phyloP scores from a whole-genome alignment of 1,140 invertebrate species.

The Heliconius himera region DNA sequence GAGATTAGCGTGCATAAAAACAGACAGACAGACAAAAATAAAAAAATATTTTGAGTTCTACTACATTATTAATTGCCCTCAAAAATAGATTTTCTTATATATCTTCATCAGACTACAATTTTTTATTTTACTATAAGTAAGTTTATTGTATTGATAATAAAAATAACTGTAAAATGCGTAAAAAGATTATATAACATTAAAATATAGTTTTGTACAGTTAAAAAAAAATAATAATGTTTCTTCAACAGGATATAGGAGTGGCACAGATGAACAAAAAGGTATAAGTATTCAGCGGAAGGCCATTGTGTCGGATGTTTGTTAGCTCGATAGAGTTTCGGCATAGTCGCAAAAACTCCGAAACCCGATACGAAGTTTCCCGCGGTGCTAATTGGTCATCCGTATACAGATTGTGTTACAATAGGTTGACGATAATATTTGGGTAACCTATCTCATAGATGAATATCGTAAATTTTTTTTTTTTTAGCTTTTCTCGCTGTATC shows the following conservation, averaged over 20 bases:
- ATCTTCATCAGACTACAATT: no score
- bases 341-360: slow-evolving; percentile 63
- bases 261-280: slow-evolving; percentile 34
- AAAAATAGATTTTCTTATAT: no score
- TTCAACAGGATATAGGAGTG: slow-evolving; percentile 30
- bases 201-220: neutral
- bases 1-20: no score
- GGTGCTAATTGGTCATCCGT: slow-evolving; percentile 62
- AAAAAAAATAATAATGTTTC: neutral
- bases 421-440: slow-evolving; percentile 34
- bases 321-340: slow-evolving; percentile 42
- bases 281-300: slow-evolving; percentile 39
- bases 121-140: no score
- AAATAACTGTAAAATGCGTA: no score
- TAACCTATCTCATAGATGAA: neutral
- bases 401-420: slow-evolving; percentile 58
- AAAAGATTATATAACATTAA: neutral
- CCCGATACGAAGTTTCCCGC: slow-evolving; percentile 59
- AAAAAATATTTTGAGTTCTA: no score
- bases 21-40: no score
- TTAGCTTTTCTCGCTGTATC: no score
- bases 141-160: no score
- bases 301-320: slow-evolving; percentile 45
- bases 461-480: no score
- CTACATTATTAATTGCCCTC: no score